A percentile compares a stretch with the other conserved stretches of the same genome.
phyloP scores from a whole-genome alignment of 2,888 invertebrate genomes.

The Apotomis capreana region DNA sequence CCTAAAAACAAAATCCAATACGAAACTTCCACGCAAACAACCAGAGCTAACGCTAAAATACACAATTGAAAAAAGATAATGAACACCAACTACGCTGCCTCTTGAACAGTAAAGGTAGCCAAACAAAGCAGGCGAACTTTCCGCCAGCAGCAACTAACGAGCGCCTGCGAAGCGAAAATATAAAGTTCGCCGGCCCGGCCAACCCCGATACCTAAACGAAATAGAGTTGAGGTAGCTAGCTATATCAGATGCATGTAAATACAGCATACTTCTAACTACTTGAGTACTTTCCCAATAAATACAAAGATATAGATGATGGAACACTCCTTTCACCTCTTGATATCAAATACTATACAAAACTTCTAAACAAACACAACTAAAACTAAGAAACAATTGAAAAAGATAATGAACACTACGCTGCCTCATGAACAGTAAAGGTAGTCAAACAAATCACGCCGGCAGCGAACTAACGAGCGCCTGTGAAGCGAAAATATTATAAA shows the following conservation, averaged over 20 bases:
- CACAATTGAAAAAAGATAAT: slow-evolving; percentile 17
- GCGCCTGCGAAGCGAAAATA: slow-evolving; percentile 28
- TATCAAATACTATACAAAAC: no score
- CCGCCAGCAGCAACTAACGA: slow-evolving; percentile 19
- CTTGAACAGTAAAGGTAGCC: slow-evolving; percentile 32
- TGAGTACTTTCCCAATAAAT: no score
- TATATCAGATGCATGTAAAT: no score
- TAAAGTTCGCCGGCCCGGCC: slow-evolving; percentile 18
- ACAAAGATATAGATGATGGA: no score
- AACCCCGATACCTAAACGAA: no score
- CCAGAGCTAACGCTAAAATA: background rate
- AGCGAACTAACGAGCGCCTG: slow-evolving; percentile 22
- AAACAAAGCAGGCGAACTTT: slow-evolving; percentile 34
- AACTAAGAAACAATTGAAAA: slow-evolving; percentile 10
- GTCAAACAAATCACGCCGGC: slow-evolving; percentile 26
- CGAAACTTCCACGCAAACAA: background rate
- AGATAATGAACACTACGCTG: slow-evolving; percentile 15
- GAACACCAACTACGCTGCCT: slow-evolving; percentile 5
- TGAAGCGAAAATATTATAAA: slow-evolving; percentile 32
- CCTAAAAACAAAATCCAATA: no score
- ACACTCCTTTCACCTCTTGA: no score
- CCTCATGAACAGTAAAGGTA: slow-evolving; percentile 32
- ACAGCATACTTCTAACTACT: no score
- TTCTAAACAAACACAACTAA: background rate
- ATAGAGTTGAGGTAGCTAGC: no score